phyloP scores from a whole-genome alignment of 1,140 invertebrate genomes.

The Nephotettix cincticeps region DNA sequence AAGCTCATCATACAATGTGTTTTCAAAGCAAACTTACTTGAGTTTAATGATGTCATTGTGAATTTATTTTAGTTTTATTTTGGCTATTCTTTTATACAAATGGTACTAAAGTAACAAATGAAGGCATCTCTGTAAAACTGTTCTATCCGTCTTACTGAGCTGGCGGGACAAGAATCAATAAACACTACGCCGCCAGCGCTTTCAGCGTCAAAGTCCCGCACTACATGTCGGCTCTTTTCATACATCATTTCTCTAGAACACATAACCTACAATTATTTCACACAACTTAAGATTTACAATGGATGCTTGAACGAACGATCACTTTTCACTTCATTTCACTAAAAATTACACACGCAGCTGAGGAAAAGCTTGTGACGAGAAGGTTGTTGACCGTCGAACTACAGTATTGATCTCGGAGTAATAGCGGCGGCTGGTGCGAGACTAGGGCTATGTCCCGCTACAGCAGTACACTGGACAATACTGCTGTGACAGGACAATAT shows the following conservation, averaged over 20 bases:
- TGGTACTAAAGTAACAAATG: too few species aligned
- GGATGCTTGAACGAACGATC: neutral
- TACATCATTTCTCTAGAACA: neutral
- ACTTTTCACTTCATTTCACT: neutral
- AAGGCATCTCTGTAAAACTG: too few species aligned
- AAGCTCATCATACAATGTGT: too few species aligned
- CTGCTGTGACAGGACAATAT: slow-evolving; percentile 96
- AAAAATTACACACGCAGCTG: neutral
- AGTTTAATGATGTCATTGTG: too few species aligned
- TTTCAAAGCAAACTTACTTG: too few species aligned
- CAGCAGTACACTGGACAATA: slow-evolving; percentile 80
- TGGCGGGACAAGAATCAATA: slow-evolving; percentile 16
- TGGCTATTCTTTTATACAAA: too few species aligned
- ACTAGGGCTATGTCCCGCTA: slow-evolving; percentile 78
- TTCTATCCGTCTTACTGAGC: too few species aligned
- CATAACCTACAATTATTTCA: slow-evolving; percentile 2
- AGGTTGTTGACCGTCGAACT: slow-evolving; percentile 8
- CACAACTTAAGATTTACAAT: neutral
- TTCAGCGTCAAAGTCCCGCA: neutral
- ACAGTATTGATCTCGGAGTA: slow-evolving; percentile 9
- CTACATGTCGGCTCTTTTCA: neutral
- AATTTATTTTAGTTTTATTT: too few species aligned
- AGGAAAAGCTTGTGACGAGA: neutral
- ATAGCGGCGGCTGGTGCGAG: slow-evolving; percentile 40
- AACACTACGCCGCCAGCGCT: neutral